Conservation (phyloP, 2,888 invertebrate genomes). For the Copidosoma aretas region DNA sequence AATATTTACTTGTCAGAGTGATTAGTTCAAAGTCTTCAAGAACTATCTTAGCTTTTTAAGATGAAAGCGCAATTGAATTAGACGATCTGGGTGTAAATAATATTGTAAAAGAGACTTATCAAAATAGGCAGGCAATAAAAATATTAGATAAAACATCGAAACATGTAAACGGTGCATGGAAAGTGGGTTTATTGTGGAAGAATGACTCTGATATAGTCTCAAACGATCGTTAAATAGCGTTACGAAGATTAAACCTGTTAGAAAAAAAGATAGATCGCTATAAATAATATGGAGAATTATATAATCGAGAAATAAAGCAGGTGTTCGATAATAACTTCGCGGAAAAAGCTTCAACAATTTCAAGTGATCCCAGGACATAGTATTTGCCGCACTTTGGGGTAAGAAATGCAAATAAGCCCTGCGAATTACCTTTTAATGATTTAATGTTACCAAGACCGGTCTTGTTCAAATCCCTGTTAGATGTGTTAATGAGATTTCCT, state of each 20-base stretch:
- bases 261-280: not conserved
- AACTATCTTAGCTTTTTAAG: too few relatives aligned
- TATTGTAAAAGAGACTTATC: too few relatives aligned
- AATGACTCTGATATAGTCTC: not conserved
- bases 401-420: not conserved
- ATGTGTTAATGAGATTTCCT: not conserved
- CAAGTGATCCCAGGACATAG: not conserved
- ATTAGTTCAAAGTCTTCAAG: too few relatives aligned
- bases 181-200: constrained; percentile 3
- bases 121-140: not conserved
- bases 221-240: too few relatives aligned
- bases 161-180: not conserved
- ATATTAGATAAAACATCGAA: not conserved
- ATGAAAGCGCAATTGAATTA: too few relatives aligned
- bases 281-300: not conserved
- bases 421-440: constrained; percentile 8
- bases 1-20: too few relatives aligned
- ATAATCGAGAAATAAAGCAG: not conserved
- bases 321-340: not conserved
- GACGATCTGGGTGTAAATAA: not conserved
- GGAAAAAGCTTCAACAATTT: not conserved
- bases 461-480: too few relatives aligned
- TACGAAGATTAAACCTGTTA: not conserved
- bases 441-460: not conserved
- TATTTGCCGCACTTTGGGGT: constrained; percentile 13